Evolutionary conservation across 1,140 invertebrate species (phyloP).

Genomic region (Bradynema listronoti): DNA sequence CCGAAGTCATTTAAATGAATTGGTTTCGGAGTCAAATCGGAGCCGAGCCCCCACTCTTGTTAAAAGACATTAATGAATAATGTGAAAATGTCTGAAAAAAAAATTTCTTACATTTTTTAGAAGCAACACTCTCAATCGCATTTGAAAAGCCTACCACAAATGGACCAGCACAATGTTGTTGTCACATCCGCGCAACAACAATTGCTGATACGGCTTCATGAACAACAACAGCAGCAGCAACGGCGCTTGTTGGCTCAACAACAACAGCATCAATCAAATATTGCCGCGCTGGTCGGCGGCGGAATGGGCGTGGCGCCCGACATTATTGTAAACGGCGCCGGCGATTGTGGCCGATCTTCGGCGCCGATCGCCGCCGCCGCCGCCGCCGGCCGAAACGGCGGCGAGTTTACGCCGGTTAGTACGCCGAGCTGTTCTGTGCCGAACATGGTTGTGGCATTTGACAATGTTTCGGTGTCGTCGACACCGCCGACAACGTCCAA

Average conservation of each 20-base stretch:
- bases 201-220: conserved; percentile 23
- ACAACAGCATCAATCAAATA: conserved; percentile 37
- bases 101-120: conserved; percentile 11
- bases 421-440: neutral
- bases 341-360: conserved; percentile 27
- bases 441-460: neutral
- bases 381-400: conserved; percentile 6
- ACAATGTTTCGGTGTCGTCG: conserved; percentile 1
- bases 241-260: conserved; percentile 25
- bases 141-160: conserved; percentile 15
- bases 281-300: conserved; percentile 40
- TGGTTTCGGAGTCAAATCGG: too few relatives aligned
- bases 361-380: conserved; percentile 21
- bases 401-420: conserved; percentile 13
- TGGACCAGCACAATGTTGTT: neutral
- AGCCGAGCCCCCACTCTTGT: conserved; percentile 17
- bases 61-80: conserved; percentile 2
- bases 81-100: neutral
- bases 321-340: conserved; percentile 31
- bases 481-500: conserved; percentile 20
- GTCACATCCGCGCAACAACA: conserved; percentile 26
- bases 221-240: conserved; percentile 23
- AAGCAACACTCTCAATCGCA: conserved; percentile 43
- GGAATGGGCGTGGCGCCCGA: conserved; percentile 40
- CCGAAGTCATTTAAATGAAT: too few relatives aligned